Evolutionary conservation across 2,797 vertebrate species (phyloP).

Genomic region (Labroides dimidiatus): DNA sequence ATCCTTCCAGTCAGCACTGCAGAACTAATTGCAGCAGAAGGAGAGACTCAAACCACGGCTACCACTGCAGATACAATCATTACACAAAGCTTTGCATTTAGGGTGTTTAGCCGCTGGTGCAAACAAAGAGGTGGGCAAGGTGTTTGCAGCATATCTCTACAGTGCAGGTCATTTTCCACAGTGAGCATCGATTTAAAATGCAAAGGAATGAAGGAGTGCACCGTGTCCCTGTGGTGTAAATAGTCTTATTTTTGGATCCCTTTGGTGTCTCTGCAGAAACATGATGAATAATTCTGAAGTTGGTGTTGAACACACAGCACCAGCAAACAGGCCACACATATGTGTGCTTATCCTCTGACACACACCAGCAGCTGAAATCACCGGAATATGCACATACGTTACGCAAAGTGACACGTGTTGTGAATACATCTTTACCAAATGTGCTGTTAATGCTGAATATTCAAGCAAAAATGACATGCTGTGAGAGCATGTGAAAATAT

Average conservation of each 20-base stretch:
- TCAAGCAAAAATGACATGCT: conserved; percentile 55
- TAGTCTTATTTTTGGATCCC: conserved; percentile 59
- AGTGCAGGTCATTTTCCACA: conserved; percentile 41
- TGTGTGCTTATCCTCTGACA: conserved; percentile 1
- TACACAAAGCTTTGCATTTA: conserved; percentile 1
- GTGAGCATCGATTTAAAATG: conserved; percentile 52
- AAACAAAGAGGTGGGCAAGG: conserved; percentile 26
- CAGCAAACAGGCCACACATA: conserved; percentile 42
- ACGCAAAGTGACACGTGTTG: conserved; percentile 56
- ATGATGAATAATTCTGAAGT: conserved; percentile 71
- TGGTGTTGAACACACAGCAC: conserved; percentile 67
- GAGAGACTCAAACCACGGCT: conserved; percentile 10
- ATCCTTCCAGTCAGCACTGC: conserved; percentile 22
- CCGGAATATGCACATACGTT: conserved; percentile 57
- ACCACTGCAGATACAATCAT: conserved; percentile 11
- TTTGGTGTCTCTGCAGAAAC: conserved; percentile 53
- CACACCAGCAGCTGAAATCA: conserved; percentile 21
- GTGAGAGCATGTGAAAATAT: conserved; percentile 15
- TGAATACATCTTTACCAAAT: too few species aligned
- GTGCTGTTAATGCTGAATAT: conserved; percentile 48
- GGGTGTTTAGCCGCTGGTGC: conserved; percentile 23
- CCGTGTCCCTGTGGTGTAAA: conserved; percentile 53
- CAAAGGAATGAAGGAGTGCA: conserved; percentile 35
- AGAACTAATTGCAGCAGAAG: conserved; percentile 45
- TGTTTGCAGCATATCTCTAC: conserved; percentile 27